A percentile compares a stretch with the other conserved stretches of the same genome.
Conservation (phyloP, 2,113 vertebrate genomes). For the Aspiorhynchus laticeps region DNA sequence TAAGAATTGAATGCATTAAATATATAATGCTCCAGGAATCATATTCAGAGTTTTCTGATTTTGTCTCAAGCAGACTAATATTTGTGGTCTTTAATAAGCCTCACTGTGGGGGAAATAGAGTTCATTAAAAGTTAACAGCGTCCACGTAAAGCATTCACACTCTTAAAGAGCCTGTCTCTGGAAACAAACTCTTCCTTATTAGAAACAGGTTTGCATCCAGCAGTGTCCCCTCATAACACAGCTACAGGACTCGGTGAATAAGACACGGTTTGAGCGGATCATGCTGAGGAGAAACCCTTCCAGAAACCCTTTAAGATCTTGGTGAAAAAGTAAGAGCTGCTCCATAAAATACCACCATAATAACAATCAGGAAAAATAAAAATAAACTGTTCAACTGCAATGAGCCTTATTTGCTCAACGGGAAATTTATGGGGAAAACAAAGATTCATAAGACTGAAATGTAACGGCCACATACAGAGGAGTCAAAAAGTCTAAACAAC, state of each 20-base stretch:
- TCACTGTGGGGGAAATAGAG: constrained; percentile 3
- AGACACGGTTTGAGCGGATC: background rate
- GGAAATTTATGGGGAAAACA: background rate
- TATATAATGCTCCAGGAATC: background rate
- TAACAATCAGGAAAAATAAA: constrained; percentile 20
- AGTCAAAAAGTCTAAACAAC: background rate
- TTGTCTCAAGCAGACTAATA: background rate
- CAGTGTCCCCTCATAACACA: background rate
- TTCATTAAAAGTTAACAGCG: constrained; percentile 45
- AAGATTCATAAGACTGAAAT: background rate
- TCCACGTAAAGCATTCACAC: constrained; percentile 38
- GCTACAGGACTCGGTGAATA: background rate
- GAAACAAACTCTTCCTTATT: constrained; percentile 17
- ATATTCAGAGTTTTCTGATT: background rate
- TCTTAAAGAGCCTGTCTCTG: constrained; percentile 16
- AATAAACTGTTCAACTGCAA: background rate
- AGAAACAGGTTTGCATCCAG: constrained; percentile 40
- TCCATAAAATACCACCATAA: constrained; percentile 9
- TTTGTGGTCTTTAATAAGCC: constrained; percentile 13
- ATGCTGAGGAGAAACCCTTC: background rate
- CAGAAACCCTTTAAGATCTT: background rate
- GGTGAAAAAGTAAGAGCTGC: background rate
- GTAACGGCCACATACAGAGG: background rate
- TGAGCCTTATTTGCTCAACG: background rate
- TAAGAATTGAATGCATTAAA: background rate